Conservation (phyloP, 2,888 invertebrate species). For the Cyrtodaria siliqua region DNA sequence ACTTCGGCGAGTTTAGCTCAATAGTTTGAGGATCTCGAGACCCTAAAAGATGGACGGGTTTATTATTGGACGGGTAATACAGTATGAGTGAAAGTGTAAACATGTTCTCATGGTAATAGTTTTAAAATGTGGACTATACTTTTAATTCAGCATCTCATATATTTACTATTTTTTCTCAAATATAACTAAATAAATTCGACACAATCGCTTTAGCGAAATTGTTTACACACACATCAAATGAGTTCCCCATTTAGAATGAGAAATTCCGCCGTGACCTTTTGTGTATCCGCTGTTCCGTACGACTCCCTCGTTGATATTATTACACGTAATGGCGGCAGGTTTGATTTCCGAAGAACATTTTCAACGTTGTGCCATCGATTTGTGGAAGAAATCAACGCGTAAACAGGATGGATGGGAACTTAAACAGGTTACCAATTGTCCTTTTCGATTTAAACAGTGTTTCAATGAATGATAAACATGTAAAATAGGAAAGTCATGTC, state of each 20-base stretch:
- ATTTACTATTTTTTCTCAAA: background rate
- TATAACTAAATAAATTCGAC: background rate
- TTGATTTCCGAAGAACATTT: slow-evolving; percentile 86
- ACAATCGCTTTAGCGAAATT: background rate
- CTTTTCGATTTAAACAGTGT: no score
- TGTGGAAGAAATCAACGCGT: slow-evolving; percentile 82
- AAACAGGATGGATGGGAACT: slow-evolving; percentile 68
- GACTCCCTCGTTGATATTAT: slow-evolving; percentile 61
- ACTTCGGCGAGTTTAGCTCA: slow-evolving; percentile 80
- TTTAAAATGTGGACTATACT: no score
- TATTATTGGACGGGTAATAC: slow-evolving; percentile 33
- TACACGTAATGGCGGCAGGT: slow-evolving; percentile 75
- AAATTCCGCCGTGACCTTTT: slow-evolving; percentile 45
- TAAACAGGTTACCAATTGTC: slow-evolving; percentile 19
- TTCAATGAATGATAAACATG: no score
- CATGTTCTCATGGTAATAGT: background rate
- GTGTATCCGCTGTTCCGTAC: slow-evolving; percentile 64
- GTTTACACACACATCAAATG: background rate
- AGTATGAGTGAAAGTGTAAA: background rate
- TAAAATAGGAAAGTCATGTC: no score
- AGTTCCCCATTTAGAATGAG: slow-evolving; percentile 5
- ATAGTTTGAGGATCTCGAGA: slow-evolving; percentile 83
- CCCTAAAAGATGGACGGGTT: slow-evolving; percentile 64
- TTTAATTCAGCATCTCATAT: background rate
- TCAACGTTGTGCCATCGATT: slow-evolving; percentile 82